These are phyloP conservation scores for Quiscalus mexicanus DNA, from an alignment of 2,113 vertebrate genomes.

Conservation along the genomic window DNA sequence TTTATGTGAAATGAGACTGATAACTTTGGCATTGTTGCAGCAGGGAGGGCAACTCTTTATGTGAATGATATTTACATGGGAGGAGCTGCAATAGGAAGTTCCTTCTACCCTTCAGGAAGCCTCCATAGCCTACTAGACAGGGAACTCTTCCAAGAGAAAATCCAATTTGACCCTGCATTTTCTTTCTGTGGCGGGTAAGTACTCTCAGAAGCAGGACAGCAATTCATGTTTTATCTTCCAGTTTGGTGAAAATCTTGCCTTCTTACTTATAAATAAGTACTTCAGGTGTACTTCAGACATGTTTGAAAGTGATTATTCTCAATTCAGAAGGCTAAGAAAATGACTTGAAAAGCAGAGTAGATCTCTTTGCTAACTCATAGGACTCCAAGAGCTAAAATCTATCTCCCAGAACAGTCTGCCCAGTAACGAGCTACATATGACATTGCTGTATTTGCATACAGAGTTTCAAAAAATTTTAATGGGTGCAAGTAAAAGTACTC, in stretches of 20 bases:
- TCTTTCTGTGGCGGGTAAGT: not conserved
- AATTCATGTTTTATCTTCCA: not conserved
- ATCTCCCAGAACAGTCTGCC: accelerated
- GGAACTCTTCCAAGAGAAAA: not conserved
- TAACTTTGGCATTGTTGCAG: not conserved
- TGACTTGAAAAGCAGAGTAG: not conserved
- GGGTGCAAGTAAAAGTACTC: not conserved
- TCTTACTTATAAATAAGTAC: not conserved
- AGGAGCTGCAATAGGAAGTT: not conserved
- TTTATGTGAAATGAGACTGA: not conserved
- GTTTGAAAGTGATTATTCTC: not conserved
- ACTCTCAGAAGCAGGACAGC: not conserved
- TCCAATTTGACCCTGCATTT: not conserved
- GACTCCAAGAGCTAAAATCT: not conserved
- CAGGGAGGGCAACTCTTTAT: not conserved
- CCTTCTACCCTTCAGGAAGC: not conserved
- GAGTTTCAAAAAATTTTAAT: not conserved
- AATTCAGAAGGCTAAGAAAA: not conserved
- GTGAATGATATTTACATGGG: accelerated
- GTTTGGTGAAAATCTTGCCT: not conserved
- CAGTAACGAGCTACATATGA: not conserved
- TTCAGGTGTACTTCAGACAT: accelerated
- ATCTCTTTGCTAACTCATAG: not conserved
- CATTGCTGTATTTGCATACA: not conserved
- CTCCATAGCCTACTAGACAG: not conserved